These are phyloP conservation scores for Leptinotarsa juncta DNA, from an alignment of 2,888 invertebrate species.

Conservation along the genomic window DNA sequence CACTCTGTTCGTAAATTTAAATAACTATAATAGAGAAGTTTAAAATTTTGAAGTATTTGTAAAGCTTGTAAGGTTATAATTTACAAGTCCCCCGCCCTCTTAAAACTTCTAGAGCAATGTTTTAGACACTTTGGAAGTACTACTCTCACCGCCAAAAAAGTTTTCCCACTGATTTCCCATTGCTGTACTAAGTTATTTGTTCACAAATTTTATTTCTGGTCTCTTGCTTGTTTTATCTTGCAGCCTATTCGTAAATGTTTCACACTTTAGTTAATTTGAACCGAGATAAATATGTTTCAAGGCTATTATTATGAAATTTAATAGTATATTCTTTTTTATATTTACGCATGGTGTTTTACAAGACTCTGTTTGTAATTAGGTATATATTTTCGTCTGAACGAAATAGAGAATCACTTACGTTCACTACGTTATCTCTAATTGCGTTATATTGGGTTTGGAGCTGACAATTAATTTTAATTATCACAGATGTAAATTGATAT, in stretches of 20 bases:
- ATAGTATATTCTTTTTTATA: neutral
- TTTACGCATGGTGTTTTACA: neutral
- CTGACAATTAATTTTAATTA: neutral
- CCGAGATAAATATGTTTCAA: conserved; percentile 15
- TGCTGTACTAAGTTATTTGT: neutral
- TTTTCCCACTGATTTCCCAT: no score
- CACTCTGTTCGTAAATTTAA: no score
- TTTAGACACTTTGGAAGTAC: no score
- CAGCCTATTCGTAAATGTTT: conserved; percentile 3
- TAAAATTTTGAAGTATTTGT: no score
- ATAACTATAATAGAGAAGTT: no score
- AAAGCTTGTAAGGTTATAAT: no score
- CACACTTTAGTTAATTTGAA: conserved; percentile 17
- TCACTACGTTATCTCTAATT: neutral
- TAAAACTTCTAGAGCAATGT: no score
- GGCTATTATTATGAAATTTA: conserved; percentile 17
- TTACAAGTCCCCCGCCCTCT: no score
- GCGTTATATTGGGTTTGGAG: neutral
- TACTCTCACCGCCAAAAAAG: no score
- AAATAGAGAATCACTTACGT: neutral
- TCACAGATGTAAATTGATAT: neutral
- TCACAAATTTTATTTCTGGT: neutral
- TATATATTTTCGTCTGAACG: conserved; percentile 8
- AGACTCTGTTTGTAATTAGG: neutral
- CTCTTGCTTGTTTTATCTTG: neutral